phyloP scores from a whole-genome alignment of 2,797 vertebrate genomes.

The Pampus argenteus region DNA sequence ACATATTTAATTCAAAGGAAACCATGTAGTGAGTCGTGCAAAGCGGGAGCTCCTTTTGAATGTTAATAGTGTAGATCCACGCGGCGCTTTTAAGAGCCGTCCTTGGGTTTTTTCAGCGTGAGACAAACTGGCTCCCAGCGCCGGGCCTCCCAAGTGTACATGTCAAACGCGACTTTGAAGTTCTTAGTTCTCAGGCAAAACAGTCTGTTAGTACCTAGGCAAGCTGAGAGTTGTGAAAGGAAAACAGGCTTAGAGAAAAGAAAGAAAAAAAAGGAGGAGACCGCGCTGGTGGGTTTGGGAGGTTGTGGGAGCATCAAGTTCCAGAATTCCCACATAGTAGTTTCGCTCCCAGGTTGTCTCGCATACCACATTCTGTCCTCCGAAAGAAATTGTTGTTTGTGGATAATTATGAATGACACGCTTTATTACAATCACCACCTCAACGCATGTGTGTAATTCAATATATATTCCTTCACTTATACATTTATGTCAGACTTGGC shows the following conservation, averaged over 20 bases:
- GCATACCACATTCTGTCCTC: constrained; percentile 4
- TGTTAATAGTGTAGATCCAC: constrained; percentile 62
- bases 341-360: constrained; percentile 38
- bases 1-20: constrained; percentile 67
- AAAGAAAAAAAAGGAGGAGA: constrained; percentile 12
- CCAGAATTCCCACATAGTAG: constrained; percentile 21
- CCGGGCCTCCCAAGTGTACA: constrained; percentile 62
- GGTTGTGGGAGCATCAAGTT: constrained; percentile 15
- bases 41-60: constrained; percentile 58
- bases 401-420: background rate
- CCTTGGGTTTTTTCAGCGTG: constrained; percentile 63
- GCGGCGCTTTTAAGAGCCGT: constrained; percentile 52
- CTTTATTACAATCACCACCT: background rate
- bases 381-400: constrained; percentile 6
- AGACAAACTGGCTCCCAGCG: constrained; percentile 44
- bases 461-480: too few species aligned
- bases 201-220: constrained; percentile 56
- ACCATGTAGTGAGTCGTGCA: constrained; percentile 36
- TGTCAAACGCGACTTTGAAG: constrained; percentile 77
- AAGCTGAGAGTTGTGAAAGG: constrained; percentile 32
- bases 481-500: too few species aligned
- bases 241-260: constrained; percentile 1
- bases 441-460: too few species aligned
- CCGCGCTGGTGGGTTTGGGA: background rate
- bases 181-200: constrained; percentile 66